A percentile compares a stretch with the other conserved stretches of the same genome.
These are phyloP conservation scores for Agrochola lota DNA, from an alignment of 2,888 invertebrate genomes.

Conservation along the genomic window DNA sequence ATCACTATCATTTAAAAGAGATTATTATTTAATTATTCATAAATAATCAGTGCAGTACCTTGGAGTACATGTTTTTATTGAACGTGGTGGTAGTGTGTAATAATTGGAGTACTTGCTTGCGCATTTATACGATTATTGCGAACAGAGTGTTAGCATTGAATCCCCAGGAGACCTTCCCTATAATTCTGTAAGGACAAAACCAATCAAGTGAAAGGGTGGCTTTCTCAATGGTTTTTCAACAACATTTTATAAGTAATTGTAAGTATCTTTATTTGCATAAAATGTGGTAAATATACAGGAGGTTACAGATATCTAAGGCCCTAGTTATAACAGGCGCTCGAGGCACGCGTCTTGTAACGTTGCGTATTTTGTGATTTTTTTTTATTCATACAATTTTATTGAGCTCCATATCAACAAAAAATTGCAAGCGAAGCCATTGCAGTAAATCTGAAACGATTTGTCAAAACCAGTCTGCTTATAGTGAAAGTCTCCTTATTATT, in stretches of 20 bases:
- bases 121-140: slow-evolving; percentile 82
- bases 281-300: not conserved
- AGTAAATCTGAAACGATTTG: not conserved
- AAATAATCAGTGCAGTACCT: slow-evolving; percentile 74
- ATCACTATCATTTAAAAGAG: not conserved
- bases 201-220: slow-evolving; percentile 9
- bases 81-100: slow-evolving; percentile 77
- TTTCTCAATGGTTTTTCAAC: not conserved
- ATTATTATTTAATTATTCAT: not conserved
- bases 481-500: not conserved
- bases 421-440: no score
- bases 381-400: no score
- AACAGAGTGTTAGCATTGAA: slow-evolving; percentile 79
- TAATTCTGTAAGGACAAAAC: slow-evolving; percentile 8
- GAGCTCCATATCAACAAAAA: no score
- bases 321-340: no score
- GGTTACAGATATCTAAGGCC: not conserved
- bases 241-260: not conserved
- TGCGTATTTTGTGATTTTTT: no score
- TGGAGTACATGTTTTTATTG: slow-evolving; percentile 85
- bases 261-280: not conserved
- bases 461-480: not conserved
- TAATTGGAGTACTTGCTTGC: slow-evolving; percentile 79
- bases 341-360: no score
- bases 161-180: slow-evolving; percentile 48